Conservation (phyloP, 2,113 vertebrate genomes). For the Danio rerio region GRCz12tu NC_133185.1:30656501-30657000, state of each 20-base stretch:
- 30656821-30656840: neutral
- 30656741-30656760: conserved; percentile 30
- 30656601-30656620: neutral
- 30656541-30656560: neutral
- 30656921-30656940: neutral
- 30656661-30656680: neutral
- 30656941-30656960: neutral
- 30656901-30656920: neutral
- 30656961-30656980: neutral
- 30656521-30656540: neutral
- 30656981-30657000: neutral
- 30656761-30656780: conserved; percentile 8
- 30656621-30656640: neutral
- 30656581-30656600: neutral
- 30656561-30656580: neutral
- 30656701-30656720: conserved; percentile 12
- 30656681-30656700: neutral
- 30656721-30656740: conserved; percentile 11
- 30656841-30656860: neutral
- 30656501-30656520: no score
- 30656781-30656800: conserved; percentile 1
- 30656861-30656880: neutral
- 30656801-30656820: conserved; percentile 11
- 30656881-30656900: neutral
- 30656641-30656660: neutral